phyloP scores from a whole-genome alignment of 2,888 invertebrate genomes.

The Eupithecia subfuscata region DNA sequence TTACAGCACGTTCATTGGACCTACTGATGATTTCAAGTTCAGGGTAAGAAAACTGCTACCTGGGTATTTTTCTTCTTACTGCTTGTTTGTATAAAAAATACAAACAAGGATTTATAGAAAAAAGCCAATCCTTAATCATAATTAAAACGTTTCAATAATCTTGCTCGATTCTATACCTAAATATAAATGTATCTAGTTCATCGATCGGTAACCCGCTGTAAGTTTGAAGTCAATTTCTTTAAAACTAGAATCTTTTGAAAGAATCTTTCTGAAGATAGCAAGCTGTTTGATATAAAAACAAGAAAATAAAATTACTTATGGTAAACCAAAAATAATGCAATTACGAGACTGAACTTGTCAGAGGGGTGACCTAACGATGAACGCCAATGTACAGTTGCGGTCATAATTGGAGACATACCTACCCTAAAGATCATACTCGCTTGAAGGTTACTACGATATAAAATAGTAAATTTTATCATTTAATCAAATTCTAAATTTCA shows the following conservation, averaged over 20 bases:
- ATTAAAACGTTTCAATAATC: not conserved
- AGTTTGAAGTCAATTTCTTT: not conserved
- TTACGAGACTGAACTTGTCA: not conserved
- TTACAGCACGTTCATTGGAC: slow-evolving; percentile 83
- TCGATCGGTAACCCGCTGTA: not conserved
- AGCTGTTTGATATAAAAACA: no score
- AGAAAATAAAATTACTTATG: no score
- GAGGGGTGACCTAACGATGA: not conserved
- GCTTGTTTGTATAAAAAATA: not conserved
- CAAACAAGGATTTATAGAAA: not conserved
- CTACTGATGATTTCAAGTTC: slow-evolving; percentile 88
- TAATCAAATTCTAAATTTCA: no score
- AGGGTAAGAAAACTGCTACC: slow-evolving; percentile 77
- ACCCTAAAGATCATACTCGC: no score
- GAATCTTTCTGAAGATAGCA: no score
- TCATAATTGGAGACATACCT: no score
- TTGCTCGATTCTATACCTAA: not conserved
- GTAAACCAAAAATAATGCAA: no score
- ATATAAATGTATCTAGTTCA: not conserved
- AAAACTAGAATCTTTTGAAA: no score
- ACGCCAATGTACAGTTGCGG: not conserved
- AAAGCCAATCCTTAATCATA: no score
- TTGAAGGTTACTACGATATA: no score
- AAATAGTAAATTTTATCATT: no score
- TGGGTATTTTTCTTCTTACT: not conserved